Percentiles rank a stretch among this genome's conserved stretches.
Conservation (phyloP, 2,113 vertebrate species). For the Crotalus helleri region DNA sequence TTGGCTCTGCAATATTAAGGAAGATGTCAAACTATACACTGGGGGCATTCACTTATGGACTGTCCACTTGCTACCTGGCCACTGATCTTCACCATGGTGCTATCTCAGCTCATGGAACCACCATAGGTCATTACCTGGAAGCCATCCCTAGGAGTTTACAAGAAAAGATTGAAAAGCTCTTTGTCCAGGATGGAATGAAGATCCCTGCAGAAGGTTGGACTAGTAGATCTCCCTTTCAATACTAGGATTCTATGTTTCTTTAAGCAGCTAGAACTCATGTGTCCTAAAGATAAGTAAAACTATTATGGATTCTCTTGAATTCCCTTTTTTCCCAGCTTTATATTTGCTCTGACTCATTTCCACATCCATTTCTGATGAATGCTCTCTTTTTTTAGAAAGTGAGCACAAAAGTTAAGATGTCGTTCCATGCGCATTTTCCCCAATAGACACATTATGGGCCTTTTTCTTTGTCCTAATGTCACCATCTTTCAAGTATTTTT, state of each 20-base stretch:
- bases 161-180: not conserved
- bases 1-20: too few relatives aligned
- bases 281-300: not conserved
- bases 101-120: not conserved
- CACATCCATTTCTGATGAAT: not conserved
- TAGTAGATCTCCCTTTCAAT: not conserved
- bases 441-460: not conserved
- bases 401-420: not conserved
- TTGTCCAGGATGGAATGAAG: not conserved
- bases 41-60: not conserved
- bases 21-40: not conserved
- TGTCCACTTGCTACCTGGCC: not conserved
- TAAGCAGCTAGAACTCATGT: not conserved
- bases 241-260: not conserved
- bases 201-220: not conserved
- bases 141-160: not conserved
- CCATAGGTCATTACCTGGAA: not conserved
- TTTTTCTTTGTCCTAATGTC: not conserved
- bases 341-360: not conserved
- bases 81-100: not conserved
- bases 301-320: not conserved
- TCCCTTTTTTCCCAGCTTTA: not conserved
- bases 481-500: not conserved
- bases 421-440: not conserved
- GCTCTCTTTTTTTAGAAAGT: not conserved